phyloP scores from a whole-genome alignment of 2,113 vertebrate genomes.

The Epinephelus cyanopodus region DNA sequence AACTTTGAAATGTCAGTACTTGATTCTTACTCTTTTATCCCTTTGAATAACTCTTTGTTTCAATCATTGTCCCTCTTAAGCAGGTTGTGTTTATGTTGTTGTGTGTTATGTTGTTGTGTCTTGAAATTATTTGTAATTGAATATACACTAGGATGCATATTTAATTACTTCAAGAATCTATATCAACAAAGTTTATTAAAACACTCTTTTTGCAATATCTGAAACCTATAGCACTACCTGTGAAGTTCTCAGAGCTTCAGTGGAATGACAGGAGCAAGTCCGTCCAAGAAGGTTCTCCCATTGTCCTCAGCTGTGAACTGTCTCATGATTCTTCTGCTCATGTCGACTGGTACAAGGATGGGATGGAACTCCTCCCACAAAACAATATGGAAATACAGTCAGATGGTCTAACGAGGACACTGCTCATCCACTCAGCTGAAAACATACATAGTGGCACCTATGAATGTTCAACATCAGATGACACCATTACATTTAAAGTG shows the following conservation, averaged over 20 bases:
- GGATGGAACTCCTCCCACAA: slow-evolving; percentile 70
- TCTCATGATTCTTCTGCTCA: slow-evolving; percentile 71
- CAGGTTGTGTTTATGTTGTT: slow-evolving; percentile 26
- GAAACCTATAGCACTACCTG: slow-evolving; percentile 75
- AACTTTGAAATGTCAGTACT: slow-evolving; percentile 31
- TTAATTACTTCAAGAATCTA: not conserved
- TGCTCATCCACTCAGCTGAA: slow-evolving; percentile 78
- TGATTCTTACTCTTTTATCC: slow-evolving; percentile 52
- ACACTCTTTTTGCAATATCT: slow-evolving; percentile 68
- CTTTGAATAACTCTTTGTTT: not conserved
- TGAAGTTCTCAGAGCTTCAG: slow-evolving; percentile 80
- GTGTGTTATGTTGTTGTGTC: slow-evolving; percentile 26
- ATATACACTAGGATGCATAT: slow-evolving; percentile 1
- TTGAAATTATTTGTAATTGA: slow-evolving; percentile 23
- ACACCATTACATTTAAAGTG: slow-evolving; percentile 82
- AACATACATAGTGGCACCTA: slow-evolving; percentile 80
- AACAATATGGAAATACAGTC: slow-evolving; percentile 71
- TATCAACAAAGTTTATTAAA: slow-evolving; percentile 29
- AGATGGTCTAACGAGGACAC: slow-evolving; percentile 73
- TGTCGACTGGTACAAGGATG: slow-evolving; percentile 85
- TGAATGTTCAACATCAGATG: slow-evolving; percentile 80
- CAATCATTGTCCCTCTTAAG: slow-evolving; percentile 40
- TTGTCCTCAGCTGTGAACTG: slow-evolving; percentile 82
- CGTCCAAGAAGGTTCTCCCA: slow-evolving; percentile 70
- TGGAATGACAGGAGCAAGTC: slow-evolving; percentile 74